Evolutionary conservation across 1,140 invertebrate species (phyloP), one percentile per base, ranked within the genome.

Genomic region (Lasaia peninsularis): DNA sequence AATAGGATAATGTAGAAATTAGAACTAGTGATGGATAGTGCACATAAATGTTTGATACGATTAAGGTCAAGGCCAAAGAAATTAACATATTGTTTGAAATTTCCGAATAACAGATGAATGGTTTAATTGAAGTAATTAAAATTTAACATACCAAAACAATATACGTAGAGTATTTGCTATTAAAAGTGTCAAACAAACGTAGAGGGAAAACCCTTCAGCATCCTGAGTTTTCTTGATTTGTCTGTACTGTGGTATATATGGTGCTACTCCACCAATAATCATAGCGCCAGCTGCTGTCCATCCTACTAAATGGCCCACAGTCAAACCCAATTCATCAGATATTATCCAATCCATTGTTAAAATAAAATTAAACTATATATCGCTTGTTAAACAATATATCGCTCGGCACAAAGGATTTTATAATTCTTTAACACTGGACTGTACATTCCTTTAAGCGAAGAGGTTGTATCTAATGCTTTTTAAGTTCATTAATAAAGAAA

Each of bases 131-230:
- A 8, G 4, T 33, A 18, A 55, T 9, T 48, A 33, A 58, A 48
- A 57, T 63, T 21, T 57, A 62, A 91, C 93, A 92, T 91, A 99
- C 98, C 98, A 99, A 91, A 99, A 99, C 58, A 98, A 91, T 80
- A 99, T 99, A 70, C 98, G 93, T 44, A 99, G 91, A 54, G 97
- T 98, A 81, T 99, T 99, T 34, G 98, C 98, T 78, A 99, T 92
- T 31, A 99, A 91, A 16, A 99, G 91, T 2, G 97, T 95, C 32
- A 99, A 91, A 80, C 98, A 99, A 34, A 99, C 98, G 80, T 98
- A 97, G 3, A 98, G 90, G 0, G 98, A 99, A 90, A 99, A 99
- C 3, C 98, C 98, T 73, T 97, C 96, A 14, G 97, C 94, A 90
- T 98, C 97, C 80, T 96, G 93, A 20, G 95, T 96, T 69, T 91